Evolutionary conservation across 2,113 vertebrate species (phyloP).

Genomic region (Chauna torquata): DNA sequence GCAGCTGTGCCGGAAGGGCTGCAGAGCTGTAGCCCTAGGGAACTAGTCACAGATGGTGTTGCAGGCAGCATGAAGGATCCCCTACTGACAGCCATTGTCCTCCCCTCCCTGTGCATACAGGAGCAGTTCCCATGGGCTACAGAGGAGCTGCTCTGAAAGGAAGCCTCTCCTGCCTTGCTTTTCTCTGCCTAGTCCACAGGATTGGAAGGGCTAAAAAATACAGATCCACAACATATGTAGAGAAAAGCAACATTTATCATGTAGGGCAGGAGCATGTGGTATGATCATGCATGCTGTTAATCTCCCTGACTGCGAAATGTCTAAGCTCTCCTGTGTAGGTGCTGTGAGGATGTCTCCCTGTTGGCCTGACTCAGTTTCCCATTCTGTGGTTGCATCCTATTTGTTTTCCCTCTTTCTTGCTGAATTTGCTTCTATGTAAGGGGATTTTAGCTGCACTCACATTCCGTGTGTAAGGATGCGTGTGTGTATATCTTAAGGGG

Average conservation of each 20-base stretch:
- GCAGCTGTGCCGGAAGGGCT: background rate
- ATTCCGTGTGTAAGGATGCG: background rate
- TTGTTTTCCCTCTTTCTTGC: background rate
- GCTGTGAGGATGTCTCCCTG: background rate
- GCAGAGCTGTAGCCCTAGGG: background rate
- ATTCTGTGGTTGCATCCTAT: background rate
- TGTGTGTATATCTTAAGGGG: background rate
- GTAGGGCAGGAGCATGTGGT: background rate
- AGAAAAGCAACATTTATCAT: background rate
- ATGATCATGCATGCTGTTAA: background rate
- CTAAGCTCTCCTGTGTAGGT: no score
- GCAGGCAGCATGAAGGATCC: background rate
- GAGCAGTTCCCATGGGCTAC: background rate
- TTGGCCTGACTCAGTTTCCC: background rate
- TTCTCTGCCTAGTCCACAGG: background rate
- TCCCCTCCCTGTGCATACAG: background rate
- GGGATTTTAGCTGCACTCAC: background rate
- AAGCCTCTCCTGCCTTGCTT: background rate
- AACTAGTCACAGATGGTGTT: background rate
- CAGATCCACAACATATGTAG: background rate
- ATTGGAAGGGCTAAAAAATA: background rate
- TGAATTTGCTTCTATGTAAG: background rate
- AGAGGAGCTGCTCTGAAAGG: background rate
- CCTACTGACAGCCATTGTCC: rapidly evolving
- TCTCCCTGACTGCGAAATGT: background rate